A percentile compares a stretch with the other conserved stretches of the same genome.
phyloP scores from a whole-genome alignment of 2,797 vertebrate species.

The Paguma larvata region DNA sequence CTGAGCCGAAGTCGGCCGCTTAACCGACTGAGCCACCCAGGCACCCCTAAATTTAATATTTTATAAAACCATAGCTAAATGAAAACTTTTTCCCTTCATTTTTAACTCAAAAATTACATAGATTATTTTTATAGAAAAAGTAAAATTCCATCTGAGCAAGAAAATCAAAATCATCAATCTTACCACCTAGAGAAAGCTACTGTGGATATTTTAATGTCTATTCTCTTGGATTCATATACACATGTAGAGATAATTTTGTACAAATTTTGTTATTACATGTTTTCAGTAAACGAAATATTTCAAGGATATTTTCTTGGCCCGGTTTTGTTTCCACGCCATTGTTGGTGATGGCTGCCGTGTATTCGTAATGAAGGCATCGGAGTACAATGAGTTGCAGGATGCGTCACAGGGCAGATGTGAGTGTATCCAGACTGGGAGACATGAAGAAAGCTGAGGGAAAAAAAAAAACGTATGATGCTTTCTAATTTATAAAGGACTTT shows the following conservation, averaged over 20 bases:
- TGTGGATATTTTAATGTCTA: not conserved
- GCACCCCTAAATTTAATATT: not conserved
- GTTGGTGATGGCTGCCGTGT: not conserved
- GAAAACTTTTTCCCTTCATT: not conserved
- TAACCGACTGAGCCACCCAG: too few species aligned
- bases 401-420: not conserved
- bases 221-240: not conserved
- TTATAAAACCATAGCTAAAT: not conserved
- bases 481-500: not conserved
- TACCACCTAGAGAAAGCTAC: not conserved
- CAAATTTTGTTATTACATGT: not conserved
- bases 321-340: not conserved
- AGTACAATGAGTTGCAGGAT: too few species aligned
- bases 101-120: not conserved
- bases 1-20: too few species aligned
- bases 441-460: not conserved
- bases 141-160: not conserved
- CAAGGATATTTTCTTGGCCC: not conserved
- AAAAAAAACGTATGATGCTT: not conserved
- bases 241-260: not conserved
- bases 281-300: not conserved
- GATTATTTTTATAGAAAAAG: not conserved
- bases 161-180: not conserved
- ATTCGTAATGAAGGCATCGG: not conserved
- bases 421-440: not conserved